Evolutionary conservation across 2,797 vertebrate genomes (phyloP), one percentile per base, ranked within the genome.

Genomic region (Megaceryle alcyon): DNA sequence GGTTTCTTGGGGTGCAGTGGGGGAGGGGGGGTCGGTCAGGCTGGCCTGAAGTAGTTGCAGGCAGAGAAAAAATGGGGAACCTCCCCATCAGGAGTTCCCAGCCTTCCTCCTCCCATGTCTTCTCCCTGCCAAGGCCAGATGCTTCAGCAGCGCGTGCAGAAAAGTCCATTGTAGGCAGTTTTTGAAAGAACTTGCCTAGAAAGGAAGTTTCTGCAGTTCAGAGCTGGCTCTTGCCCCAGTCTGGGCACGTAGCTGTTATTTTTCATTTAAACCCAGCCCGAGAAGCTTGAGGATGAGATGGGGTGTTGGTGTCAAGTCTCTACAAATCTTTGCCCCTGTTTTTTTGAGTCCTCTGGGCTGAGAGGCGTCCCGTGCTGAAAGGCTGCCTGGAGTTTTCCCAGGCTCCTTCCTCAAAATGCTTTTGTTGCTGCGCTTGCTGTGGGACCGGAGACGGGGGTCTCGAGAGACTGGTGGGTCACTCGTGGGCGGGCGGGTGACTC

Each of bases 181-280:
- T 96, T 91, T 92, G 8, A 93, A 96, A 97, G 92, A 96, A 88
- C 93, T 97, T 96, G 95, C 96, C 95, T 97, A 96, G 93, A 97
- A 97, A 97, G 95, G 96, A 97, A 97, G 91, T 96, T 96, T 96
- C 92, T 96, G 77, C 60, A 56, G 88, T 94, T 95, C 49, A 46
- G 53, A 84, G 73, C 93, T 96, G 96, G 96, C 94, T 97, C 63
- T 48, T 88, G 66, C 94, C 88, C 93, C 94, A 92, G 1, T 88
- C 83, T 2, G 10, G 95, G 94, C 78, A 95, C 54, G 53, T 88
- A 1, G 1, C 89, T 89, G 75, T 63, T 79, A 54, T 68, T 94
- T 94, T 94, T 87, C 72, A 53, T 91, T 91, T 84, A 79, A 94
- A 82, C 86, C 35, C 73, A 72, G 35, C 31, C 72, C 41, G 85